Evolutionary conservation across 2,888 invertebrate genomes (phyloP), one percentile per base, ranked within the genome.

Genomic region (Clunio marinus): DNA sequence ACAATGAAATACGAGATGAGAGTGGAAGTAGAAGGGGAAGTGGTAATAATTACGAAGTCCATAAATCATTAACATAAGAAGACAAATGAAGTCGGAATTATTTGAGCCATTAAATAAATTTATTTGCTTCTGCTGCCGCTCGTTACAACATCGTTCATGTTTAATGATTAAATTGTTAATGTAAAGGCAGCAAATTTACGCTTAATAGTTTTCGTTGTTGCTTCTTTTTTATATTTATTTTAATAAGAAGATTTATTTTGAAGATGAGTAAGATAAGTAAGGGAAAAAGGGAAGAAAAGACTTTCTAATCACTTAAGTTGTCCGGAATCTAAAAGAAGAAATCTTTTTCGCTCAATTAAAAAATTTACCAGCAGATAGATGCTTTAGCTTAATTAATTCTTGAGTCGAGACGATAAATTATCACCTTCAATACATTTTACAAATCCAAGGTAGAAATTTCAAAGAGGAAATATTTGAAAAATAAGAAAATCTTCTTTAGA

Each of bases 321-420:
- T 4, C 32, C 4, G 10, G 10, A 32, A 10, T 32, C 10, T 7
- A 10, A 32, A 32, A 32, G 4, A 45, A 17, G 13, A 15, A 45
- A 45, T 13, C 13, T 51, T 55, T 51, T 66, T 55, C 66, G 46
- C 66, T 66, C 66, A 66, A 66, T 66, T 66, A 66, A 66, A 22
- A 25, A 55, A 63, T 46, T 45, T 46, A 25, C 13, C 17, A 46
- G 63, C 22, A 62, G 25, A 55, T 22, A 55, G 55, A 24, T 22
- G 35, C 66, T 66, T 63, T 66, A 55, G 55, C 27, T 66, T 55
- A 66, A 66, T 66, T 66, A 66, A 66, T 51, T 51, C 66, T 45
- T 20, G 20, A 8, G 22, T 59, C 15, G 20, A 17, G 25, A 55
- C 35, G 8, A 55, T 66, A 45, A 66, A 32, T 66, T 66, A 66